Base-by-base conservation (phyloP, 2,888 invertebrate species). In the Nemotelus nigrinus region DNA sequence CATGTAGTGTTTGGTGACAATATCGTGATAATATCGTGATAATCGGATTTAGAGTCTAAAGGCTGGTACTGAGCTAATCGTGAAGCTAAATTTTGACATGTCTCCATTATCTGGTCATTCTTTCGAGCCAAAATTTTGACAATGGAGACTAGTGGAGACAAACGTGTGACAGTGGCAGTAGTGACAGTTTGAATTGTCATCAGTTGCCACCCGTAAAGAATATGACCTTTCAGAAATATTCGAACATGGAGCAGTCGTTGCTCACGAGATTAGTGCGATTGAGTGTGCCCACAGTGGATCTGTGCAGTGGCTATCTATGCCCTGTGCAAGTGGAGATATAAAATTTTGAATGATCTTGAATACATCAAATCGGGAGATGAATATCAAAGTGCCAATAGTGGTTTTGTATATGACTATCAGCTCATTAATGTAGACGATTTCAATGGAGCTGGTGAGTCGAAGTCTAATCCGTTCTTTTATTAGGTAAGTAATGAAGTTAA, bases 191-290 rank as follows among this genome's bases (percentile, higher is more conserved):
- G 25, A 25, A 25, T 25, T 25, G 25, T 87, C 98, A 99, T 88
- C 99, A 99, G 88, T 89, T 99, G 82, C 99, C 99, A 0, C 99
- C 99, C 0, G 98, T 99, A 67, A 99, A 99, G 88, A 99, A 99
- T 87, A 98, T 99, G 96, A 99, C 99, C 5, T 99, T 99, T 89
- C 99, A 99, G 88, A 99, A 99, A 86, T 99, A 97, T 88, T 98
- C 97, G 76, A 99, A 99, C 85, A 99, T 99, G 99, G 99, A 99
- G 84, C 99, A 99, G 88, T 97, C 97, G 76, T 89, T 99, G 60
- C 99, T 99, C 87, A 97, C 99, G 0, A 90, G 99, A 81, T 93
- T 99, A 86, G 98, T 99, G 10, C 90, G 98, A 5, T 90, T 99
- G 1, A 98, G 98, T 0, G 98, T 99, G 2, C 99, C 99, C 0